Percentiles rank a stretch among this genome's conserved stretches.
Evolutionary conservation across 2,113 vertebrate genomes (phyloP).

Genomic region (Corvus moneduloides): DNA sequence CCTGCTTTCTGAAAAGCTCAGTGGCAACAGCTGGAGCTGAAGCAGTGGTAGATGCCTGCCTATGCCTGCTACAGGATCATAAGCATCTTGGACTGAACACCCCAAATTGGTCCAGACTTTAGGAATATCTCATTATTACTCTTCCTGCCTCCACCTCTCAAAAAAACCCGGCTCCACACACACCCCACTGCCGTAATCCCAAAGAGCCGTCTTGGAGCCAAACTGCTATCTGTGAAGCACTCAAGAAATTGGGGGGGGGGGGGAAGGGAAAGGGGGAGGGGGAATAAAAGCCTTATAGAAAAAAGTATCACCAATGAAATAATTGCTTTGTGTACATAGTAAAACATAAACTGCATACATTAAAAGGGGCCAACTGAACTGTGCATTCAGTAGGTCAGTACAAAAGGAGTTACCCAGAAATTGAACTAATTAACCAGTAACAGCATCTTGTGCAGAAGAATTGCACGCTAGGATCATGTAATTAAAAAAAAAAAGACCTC

Average conservation of each 20-base stretch:
- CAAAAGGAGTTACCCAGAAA: background rate
- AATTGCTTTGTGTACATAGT: background rate
- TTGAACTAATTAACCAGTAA: background rate
- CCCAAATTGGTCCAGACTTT: background rate
- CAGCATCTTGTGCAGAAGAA: background rate
- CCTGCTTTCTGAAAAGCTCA: background rate
- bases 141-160: background rate
- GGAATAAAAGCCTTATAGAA: too few species aligned
- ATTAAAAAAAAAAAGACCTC: rapidly evolving
- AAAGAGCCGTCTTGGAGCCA: background rate
- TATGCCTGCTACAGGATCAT: background rate
- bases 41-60: background rate
- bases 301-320: background rate
- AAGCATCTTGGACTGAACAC: background rate
- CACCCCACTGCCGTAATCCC: background rate
- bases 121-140: background rate
- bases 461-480: background rate
- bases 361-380: background rate
- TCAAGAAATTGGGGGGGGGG: rapidly evolving
- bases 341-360: background rate
- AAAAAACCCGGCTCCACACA: background rate
- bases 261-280: too few species aligned
- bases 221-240: background rate
- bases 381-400: background rate
- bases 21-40: background rate